A percentile compares a stretch with the other conserved stretches of the same genome.
Evolutionary conservation across 37 sponge, comb jelly and placozoan genomes (phyloP).

Genomic region (Diacarnus erythraeanus): DNA sequence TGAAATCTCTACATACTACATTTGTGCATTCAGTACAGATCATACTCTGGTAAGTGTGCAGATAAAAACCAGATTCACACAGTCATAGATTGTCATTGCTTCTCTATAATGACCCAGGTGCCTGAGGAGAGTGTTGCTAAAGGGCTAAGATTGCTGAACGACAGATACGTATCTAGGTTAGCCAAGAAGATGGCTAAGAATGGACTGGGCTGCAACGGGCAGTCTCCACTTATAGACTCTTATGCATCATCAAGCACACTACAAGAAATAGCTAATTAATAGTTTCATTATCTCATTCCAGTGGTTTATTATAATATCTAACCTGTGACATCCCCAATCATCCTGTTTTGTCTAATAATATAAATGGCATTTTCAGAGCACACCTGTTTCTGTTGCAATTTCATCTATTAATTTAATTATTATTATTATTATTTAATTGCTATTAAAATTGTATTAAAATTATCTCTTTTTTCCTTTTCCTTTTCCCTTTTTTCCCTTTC

Average conservation of each 20-base stretch:
- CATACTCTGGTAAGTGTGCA: constrained; percentile 55
- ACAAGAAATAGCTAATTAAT: not conserved
- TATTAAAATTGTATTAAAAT: not conserved
- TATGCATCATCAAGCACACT: too few relatives aligned
- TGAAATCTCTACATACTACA: constrained; percentile 65
- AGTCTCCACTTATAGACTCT: too few relatives aligned
- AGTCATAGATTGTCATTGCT: not conserved
- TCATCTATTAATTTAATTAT: not conserved
- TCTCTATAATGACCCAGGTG: constrained; percentile 9
- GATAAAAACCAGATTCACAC: not conserved
- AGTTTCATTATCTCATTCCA: not conserved
- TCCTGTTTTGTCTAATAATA: not conserved
- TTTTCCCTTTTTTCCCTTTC: constrained; percentile 53
- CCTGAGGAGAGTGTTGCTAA: constrained; percentile 49
- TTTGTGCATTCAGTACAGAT: constrained; percentile 61
- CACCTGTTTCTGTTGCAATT: not conserved
- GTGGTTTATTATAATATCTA: not conserved
- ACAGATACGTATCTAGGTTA: constrained; percentile 11
- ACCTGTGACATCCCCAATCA: not conserved
- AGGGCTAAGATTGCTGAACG: constrained; percentile 46
- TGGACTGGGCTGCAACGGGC: not conserved
- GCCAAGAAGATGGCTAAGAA: constrained; percentile 3
- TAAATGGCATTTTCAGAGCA: not conserved
- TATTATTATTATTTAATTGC: not conserved
- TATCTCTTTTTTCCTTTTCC: constrained; percentile 32